phyloP scores from a whole-genome alignment of 2,797 vertebrate species.

The Tachyglossus aculeatus region DNA sequence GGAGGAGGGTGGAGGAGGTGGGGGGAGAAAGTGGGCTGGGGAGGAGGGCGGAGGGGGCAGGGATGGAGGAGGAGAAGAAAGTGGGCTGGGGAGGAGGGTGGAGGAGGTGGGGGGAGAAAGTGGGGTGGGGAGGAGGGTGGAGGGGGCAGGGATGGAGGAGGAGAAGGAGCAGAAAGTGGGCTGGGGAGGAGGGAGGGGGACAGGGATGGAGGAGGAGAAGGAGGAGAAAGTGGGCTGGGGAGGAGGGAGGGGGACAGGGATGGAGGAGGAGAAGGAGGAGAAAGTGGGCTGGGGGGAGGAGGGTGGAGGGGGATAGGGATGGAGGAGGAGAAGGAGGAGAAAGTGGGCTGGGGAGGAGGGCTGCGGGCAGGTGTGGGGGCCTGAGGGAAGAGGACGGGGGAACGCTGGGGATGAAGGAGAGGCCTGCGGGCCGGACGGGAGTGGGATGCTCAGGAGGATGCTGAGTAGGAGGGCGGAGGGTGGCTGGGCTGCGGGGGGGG shows the following conservation, averaged over 20 bases:
- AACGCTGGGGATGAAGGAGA: too few species aligned
- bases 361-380: too few species aligned
- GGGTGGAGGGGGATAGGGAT: not conserved
- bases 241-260: not conserved
- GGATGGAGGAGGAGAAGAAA: not conserved
- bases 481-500: not conserved
- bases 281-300: too few species aligned
- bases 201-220: too few species aligned
- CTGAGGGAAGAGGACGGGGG: not conserved
- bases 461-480: not conserved
- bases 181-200: not conserved
- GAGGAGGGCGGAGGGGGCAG: not conserved
- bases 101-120: not conserved
- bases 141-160: not conserved
- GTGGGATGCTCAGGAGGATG: too few species aligned
- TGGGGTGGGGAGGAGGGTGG: not conserved
- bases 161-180: not conserved
- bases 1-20: not conserved
- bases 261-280: not conserved
- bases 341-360: too few species aligned
- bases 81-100: not conserved
- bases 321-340: too few species aligned
- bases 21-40: not conserved
- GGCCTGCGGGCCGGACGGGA: not conserved
- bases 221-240: too few species aligned